Conservation (phyloP, 2,113 vertebrate species). For the Turnix velox region DNA sequence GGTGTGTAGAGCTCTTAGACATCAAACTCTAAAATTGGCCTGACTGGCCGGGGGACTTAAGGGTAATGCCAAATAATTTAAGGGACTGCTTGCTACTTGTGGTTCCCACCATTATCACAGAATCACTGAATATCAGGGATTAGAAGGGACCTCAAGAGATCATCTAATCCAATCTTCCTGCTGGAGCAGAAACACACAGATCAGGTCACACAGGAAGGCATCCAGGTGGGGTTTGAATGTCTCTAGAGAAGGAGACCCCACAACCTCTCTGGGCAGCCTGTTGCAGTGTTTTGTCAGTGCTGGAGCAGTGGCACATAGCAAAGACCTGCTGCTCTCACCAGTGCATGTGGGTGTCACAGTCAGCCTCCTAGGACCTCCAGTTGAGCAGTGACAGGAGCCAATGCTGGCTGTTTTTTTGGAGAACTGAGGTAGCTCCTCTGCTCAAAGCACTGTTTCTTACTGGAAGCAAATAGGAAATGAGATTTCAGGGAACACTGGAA, state of each 20-base stretch:
- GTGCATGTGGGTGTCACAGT: rapidly evolving
- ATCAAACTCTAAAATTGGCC: conserved; percentile 2
- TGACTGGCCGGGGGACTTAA: neutral
- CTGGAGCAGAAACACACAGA: too few relatives aligned
- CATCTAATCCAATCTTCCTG: too few relatives aligned
- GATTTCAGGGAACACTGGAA: neutral
- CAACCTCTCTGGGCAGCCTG: too few relatives aligned
- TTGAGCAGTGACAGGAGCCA: rapidly evolving
- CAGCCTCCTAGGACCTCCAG: rapidly evolving
- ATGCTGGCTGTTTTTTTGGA: neutral
- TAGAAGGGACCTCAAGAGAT: too few relatives aligned
- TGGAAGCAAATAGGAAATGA: neutral
- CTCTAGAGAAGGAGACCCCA: too few relatives aligned
- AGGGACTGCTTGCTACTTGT: neutral
- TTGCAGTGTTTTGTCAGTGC: too few relatives aligned
- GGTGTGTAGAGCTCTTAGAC: conserved; percentile 5
- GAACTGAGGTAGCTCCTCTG: neutral
- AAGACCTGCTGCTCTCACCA: neutral
- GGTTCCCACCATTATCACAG: neutral
- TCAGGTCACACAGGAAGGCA: too few relatives aligned
- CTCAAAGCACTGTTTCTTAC: rapidly evolving
- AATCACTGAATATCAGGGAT: too few relatives aligned
- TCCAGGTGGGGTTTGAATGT: too few relatives aligned
- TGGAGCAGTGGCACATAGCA: neutral
- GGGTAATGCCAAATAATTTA: neutral